Evolutionary conservation across 2,888 invertebrate genomes (phyloP).

Genomic region (Machimus atricapillus): DNA sequence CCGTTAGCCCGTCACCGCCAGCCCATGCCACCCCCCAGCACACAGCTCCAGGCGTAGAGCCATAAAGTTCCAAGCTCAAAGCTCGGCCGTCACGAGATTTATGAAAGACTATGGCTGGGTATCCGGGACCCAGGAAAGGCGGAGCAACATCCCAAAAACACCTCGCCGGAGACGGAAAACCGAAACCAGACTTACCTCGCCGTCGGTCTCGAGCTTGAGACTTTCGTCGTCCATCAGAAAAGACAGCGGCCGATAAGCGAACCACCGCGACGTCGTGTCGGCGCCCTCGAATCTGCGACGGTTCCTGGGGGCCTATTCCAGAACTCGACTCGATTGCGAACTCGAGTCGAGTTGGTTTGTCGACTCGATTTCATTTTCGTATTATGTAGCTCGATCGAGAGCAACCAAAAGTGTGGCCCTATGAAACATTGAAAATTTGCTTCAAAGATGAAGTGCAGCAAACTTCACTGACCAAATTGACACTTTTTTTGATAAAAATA

Average conservation of each 20-base stretch:
- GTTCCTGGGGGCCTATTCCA: no score
- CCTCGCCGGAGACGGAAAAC: neutral
- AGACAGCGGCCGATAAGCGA: constrained; percentile 23
- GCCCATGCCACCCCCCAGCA: neutral
- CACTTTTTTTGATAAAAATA: no score
- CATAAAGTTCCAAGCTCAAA: neutral
- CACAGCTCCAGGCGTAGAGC: neutral
- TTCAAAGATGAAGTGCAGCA: no score
- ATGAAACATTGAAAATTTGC: no score
- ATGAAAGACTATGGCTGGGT: neutral
- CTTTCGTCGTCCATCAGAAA: constrained; percentile 17
- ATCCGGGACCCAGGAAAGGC: neutral
- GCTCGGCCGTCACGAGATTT: neutral
- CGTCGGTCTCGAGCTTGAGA: constrained; percentile 5
- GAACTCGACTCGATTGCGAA: no score
- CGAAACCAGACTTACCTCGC: neutral
- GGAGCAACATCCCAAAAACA: neutral
- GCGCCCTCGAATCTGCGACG: neutral
- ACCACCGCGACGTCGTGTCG: constrained; percentile 9
- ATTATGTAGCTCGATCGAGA: no score
- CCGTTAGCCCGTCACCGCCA: neutral
- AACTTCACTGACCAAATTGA: no score
- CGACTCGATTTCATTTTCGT: no score
- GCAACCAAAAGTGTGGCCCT: no score
- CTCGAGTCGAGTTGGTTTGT: no score